phyloP scores from a whole-genome alignment of 2,888 invertebrate genomes.

The Agrochola lychnidis region DNA sequence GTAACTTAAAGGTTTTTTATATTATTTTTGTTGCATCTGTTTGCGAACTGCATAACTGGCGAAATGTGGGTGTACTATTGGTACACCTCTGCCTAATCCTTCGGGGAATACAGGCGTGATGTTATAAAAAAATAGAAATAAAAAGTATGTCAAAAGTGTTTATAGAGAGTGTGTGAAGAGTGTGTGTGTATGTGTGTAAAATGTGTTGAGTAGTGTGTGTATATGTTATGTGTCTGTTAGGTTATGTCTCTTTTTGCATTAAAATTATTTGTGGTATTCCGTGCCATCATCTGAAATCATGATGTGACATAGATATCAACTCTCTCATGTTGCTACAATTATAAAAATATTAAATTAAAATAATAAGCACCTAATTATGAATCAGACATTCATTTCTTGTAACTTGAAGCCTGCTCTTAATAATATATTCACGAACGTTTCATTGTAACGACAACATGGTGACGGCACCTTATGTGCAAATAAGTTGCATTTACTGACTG shows the following conservation, averaged over 20 bases:
- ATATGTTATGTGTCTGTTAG: too few species aligned
- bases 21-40: too few species aligned
- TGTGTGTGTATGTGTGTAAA: too few species aligned
- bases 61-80: neutral
- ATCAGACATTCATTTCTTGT: conserved; percentile 43
- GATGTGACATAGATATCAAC: neutral
- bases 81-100: neutral
- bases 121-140: neutral
- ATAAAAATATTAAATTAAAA: neutral
- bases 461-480: conserved; percentile 65
- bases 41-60: neutral
- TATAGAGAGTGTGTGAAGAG: too few species aligned
- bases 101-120: neutral
- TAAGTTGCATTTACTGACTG: conserved; percentile 55
- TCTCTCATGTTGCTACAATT: neutral
- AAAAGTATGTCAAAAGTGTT: too few species aligned
- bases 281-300: neutral
- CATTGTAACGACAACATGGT: conserved; percentile 53
- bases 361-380: conserved; percentile 31
- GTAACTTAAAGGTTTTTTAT: too few species aligned
- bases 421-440: conserved; percentile 62
- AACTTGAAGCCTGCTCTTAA: conserved; percentile 42
- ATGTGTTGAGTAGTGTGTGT: too few species aligned
- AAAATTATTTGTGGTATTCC: neutral
- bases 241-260: neutral